Percentiles rank a stretch among this genome's conserved stretches.
Evolutionary conservation across 2,797 vertebrate genomes (phyloP).

Genomic region (Champsocephalus esox): DNA sequence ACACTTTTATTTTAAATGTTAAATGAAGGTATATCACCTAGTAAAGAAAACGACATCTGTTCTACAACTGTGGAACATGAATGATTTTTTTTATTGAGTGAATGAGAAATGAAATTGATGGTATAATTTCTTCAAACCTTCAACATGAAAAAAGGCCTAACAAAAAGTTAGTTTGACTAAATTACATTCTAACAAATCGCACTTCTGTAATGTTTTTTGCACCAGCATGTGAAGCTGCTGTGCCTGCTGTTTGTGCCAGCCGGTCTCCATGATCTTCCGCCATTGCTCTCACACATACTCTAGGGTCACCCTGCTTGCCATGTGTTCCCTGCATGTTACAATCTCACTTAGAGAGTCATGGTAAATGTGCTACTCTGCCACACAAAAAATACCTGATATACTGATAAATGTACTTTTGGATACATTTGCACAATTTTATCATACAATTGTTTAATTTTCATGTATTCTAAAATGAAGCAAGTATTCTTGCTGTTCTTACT

Average conservation of each 20-base stretch:
- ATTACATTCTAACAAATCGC: neutral
- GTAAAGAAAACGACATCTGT: neutral
- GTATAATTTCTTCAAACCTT: neutral
- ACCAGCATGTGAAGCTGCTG: neutral
- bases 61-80: too few relatives aligned
- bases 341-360: conserved; percentile 5
- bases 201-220: neutral
- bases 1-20: conserved; percentile 39
- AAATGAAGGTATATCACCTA: conserved; percentile 8
- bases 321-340: conserved; percentile 69
- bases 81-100: neutral
- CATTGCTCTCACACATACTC: conserved; percentile 40
- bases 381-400: neutral
- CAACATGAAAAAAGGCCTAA: neutral
- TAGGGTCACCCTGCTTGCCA: conserved; percentile 75
- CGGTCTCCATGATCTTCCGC: conserved; percentile 25
- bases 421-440: neutral
- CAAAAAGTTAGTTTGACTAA: neutral
- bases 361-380: neutral
- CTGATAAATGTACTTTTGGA: too few relatives aligned
- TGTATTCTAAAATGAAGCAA: neutral
- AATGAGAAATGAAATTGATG: neutral
- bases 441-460: neutral
- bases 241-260: conserved; percentile 11
- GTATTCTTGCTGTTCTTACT: neutral